A percentile compares a stretch with the other conserved stretches of the same genome.
These are phyloP conservation scores for Ormyrus pomaceus DNA, from an alignment of 2,888 invertebrate genomes.

Conservation along the genomic window DNA sequence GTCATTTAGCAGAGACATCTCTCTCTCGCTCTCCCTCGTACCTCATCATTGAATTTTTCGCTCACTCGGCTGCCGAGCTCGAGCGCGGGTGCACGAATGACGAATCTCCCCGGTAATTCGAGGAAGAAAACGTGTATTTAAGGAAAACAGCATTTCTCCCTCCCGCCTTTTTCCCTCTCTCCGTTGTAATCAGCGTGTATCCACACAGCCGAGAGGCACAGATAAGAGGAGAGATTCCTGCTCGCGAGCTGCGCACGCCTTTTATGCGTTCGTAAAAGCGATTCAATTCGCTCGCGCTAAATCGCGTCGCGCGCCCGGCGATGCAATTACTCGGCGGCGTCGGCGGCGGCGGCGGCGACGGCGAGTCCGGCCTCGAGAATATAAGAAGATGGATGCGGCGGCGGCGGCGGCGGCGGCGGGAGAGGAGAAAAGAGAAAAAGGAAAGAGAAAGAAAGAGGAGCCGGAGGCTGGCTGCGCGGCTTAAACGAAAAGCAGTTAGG, in stretches of 20 bases:
- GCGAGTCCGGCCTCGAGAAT: not conserved
- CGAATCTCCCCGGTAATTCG: constrained; percentile 40
- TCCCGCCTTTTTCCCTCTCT: not conserved
- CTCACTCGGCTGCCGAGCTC: constrained; percentile 2
- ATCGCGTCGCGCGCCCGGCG: constrained; percentile 53
- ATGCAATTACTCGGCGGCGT: constrained; percentile 51
- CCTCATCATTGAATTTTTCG: constrained; percentile 53
- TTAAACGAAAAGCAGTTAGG: constrained; percentile 73
- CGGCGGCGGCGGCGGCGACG: constrained; percentile 49
- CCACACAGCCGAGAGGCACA: not conserved
- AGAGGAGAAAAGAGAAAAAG: too few species aligned
- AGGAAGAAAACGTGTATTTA: constrained; percentile 54
- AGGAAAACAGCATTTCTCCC: constrained; percentile 47
- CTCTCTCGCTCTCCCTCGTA: constrained; percentile 35
- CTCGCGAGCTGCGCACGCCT: constrained; percentile 26
- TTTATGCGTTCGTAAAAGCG: constrained; percentile 48
- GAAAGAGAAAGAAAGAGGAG: not conserved
- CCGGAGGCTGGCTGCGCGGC: constrained; percentile 38
- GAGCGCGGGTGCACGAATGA: constrained; percentile 28
- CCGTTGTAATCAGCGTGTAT: constrained; percentile 34
- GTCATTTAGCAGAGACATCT: constrained; percentile 48
- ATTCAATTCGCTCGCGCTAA: constrained; percentile 59
- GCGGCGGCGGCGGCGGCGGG: constrained; percentile 24
- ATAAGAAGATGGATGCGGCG: constrained; percentile 24
- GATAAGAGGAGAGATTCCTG: not conserved